A percentile compares a stretch with the other conserved stretches of the same genome.
Evolutionary conservation across 2,113 vertebrate species (phyloP).

Genomic region (Paradoxurus hermaphroditus): DNA sequence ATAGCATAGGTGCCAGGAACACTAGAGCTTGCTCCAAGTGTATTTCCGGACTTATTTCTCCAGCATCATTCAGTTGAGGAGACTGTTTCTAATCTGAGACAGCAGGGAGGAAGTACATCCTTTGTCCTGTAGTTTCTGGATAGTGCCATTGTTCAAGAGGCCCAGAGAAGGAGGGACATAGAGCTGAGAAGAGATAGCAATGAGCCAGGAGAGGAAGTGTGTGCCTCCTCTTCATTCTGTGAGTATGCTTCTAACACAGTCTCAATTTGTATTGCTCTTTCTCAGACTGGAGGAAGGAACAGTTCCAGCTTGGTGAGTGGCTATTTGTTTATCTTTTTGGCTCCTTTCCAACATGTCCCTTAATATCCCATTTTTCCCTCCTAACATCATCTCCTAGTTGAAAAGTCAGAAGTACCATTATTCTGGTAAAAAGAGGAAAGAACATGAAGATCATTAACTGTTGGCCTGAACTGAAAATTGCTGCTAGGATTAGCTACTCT

Average conservation of each 20-base stretch:
- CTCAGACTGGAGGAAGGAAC: conserved; percentile 66
- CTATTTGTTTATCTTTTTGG: neutral
- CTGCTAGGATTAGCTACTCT: neutral
- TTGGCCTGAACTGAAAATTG: neutral
- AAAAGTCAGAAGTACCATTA: neutral
- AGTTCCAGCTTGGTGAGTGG: conserved; percentile 18
- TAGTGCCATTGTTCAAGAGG: neutral
- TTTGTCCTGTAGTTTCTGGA: neutral
- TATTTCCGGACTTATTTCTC: neutral
- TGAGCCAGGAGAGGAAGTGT: neutral
- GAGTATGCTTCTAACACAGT: accelerated
- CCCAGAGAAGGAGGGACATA: neutral
- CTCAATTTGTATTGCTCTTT: conserved; percentile 11
- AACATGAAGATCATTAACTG: neutral
- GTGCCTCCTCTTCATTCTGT: neutral
- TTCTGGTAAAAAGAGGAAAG: neutral
- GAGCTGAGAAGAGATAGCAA: neutral
- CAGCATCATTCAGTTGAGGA: neutral
- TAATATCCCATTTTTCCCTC: neutral
- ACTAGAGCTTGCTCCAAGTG: neutral
- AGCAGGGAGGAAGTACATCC: neutral
- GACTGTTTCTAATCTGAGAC: neutral
- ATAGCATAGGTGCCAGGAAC: too few species aligned
- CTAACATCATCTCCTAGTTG: neutral
- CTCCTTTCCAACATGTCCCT: neutral